Conservation (phyloP, 2,797 vertebrate genomes). For the Graptemys geographica region DNA sequence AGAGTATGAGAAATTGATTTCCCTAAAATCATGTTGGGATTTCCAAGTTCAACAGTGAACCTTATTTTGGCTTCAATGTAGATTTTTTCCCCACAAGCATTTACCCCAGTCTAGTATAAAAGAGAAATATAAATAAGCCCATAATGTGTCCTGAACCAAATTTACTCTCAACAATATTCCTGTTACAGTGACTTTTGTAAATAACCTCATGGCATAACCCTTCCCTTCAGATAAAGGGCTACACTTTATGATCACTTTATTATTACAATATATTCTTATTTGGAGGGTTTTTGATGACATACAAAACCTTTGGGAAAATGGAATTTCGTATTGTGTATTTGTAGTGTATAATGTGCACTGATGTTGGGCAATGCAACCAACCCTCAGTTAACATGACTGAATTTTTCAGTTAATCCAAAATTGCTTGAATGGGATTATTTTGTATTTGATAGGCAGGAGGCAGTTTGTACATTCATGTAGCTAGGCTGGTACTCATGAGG, state of each 20-base stretch:
- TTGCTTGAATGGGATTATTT: neutral
- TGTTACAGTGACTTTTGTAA: neutral
- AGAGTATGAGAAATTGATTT: neutral
- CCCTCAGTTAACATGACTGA: neutral
- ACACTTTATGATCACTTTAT: neutral
- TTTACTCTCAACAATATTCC: neutral
- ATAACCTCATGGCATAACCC: neutral
- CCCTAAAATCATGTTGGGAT: neutral
- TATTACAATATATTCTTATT: neutral
- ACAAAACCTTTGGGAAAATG: neutral
- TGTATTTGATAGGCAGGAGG: neutral
- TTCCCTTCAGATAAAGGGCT: neutral
- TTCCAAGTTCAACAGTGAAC: neutral
- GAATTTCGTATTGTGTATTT: neutral
- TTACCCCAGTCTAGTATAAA: neutral
- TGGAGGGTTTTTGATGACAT: neutral
- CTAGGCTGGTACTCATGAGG: neutral
- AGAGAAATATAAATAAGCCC: constrained; percentile 3
- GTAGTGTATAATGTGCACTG: neutral
- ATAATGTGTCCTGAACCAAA: neutral
- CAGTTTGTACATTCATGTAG: neutral
- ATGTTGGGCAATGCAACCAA: neutral
- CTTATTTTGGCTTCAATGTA: neutral
- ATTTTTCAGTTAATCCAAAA: neutral
- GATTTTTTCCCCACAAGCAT: neutral